These are phyloP conservation scores for Oncorhynchus kisutch DNA, from an alignment of 2,113 vertebrate species.

Conservation along the genomic window DNA sequence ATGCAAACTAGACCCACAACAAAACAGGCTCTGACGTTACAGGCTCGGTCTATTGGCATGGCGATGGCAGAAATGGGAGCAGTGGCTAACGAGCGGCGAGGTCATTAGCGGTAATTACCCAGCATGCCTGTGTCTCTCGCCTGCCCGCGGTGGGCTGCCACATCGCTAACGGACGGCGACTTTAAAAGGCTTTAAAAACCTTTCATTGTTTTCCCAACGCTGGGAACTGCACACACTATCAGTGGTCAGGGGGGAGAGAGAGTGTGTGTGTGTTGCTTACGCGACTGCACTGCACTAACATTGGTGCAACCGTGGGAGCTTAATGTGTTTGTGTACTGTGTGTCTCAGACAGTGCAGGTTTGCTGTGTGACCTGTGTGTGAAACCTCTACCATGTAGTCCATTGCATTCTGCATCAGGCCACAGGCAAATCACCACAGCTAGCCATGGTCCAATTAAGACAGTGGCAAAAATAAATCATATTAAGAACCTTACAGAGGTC, in stretches of 20 bases:
- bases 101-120: conserved; percentile 74
- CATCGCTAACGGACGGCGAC: conserved; percentile 60
- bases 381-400: too few species aligned
- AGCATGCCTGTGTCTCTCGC: conserved; percentile 63
- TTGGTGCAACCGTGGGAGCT: conserved; percentile 37
- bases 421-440: too few species aligned
- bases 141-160: conserved; percentile 63
- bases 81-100: conserved; percentile 57
- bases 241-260: conserved; percentile 10
- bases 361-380: neutral
- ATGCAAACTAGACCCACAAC: conserved; percentile 68
- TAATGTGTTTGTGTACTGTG: neutral
- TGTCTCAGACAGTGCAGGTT: neutral
- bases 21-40: conserved; percentile 71
- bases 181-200: conserved; percentile 55
- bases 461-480: too few species aligned
- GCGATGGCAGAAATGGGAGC: conserved; percentile 60
- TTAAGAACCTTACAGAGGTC: too few species aligned
- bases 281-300: neutral
- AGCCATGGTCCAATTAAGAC: too few species aligned
- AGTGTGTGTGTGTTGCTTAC: conserved; percentile 21
- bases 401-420: too few species aligned
- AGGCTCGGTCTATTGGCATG: conserved; percentile 64
- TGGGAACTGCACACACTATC: conserved; percentile 51
- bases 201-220: conserved; percentile 62